These are phyloP conservation scores for Rotaria macrura DNA, from an alignment of 2,888 invertebrate genomes.

Conservation along the genomic window DNA sequence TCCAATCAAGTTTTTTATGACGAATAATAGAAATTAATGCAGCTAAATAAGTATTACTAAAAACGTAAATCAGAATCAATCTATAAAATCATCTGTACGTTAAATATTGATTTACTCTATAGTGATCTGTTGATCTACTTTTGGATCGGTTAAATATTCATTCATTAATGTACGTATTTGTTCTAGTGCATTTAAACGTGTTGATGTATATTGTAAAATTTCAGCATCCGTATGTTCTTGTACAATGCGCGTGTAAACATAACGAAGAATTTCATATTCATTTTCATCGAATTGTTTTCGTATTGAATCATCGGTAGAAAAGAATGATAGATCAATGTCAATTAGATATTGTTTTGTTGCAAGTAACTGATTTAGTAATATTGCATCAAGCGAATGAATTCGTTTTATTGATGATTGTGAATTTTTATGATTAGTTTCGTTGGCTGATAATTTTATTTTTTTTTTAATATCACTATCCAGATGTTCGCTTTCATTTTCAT, in stretches of 20 bases:
- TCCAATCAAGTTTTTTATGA: background rate
- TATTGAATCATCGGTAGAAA: background rate
- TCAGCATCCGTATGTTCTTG: background rate
- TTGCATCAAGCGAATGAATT: background rate
- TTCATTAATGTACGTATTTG: conserved; percentile 7
- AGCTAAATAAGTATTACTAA: background rate
- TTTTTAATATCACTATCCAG: background rate
- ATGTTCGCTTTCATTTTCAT: background rate
- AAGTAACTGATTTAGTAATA: background rate
- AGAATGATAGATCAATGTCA: conserved; percentile 10
- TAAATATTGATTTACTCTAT: background rate
- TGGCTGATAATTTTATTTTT: background rate
- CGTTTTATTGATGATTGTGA: background rate
- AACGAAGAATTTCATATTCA: conserved; percentile 7
- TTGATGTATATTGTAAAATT: background rate
- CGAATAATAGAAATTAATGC: conserved; percentile 8
- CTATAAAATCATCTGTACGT: background rate
- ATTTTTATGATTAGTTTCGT: background rate
- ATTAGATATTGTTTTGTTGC: background rate
- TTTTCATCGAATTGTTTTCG: conserved; percentile 11
- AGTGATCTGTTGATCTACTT: background rate
- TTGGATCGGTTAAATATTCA: conserved; percentile 4
- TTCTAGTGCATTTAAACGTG: background rate
- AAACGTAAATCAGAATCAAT: background rate
- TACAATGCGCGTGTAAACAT: conserved; percentile 9